Percentiles rank a stretch among this genome's conserved stretches.
These are phyloP conservation scores for Catostylus mosaicus DNA, from an alignment of 30 jellyfish, hydroid and myxozoan species.

Conservation along the genomic window DNA sequence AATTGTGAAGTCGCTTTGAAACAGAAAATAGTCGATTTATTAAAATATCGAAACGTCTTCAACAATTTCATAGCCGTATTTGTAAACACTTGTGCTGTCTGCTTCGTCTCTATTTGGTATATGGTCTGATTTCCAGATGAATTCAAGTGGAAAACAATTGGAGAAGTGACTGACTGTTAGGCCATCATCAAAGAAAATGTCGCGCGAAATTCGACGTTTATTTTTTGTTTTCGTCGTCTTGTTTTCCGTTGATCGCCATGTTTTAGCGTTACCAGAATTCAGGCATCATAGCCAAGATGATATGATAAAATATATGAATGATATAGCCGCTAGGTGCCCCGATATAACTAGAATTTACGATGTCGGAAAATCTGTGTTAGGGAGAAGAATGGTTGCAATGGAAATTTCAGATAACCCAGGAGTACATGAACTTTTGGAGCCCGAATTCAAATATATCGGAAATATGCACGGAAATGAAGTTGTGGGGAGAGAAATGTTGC, in stretches of 20 bases:
- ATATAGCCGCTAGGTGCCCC: conserved; percentile 74
- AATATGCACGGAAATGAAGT: conserved; percentile 99
- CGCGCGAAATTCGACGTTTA: not conserved
- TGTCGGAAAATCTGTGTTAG: conserved; percentile 75
- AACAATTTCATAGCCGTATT: not conserved
- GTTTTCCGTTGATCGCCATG: not conserved
- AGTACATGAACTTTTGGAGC: conserved; percentile 75
- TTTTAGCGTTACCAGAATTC: conserved; percentile 54
- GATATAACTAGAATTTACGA: conserved; percentile 78
- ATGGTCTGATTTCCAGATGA: not conserved
- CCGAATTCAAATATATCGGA: conserved; percentile 95
- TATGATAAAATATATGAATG: conserved; percentile 77
- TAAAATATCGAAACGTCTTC: too few species aligned
- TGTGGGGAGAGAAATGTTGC: conserved; percentile 94
- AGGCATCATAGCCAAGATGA: conserved; percentile 88
- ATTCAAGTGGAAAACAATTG: not conserved
- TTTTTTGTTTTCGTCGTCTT: not conserved
- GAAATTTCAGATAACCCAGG: conserved; percentile 97
- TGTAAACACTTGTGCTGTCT: not conserved
- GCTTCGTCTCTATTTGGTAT: not conserved
- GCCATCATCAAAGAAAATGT: not conserved
- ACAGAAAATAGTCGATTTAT: not conserved
- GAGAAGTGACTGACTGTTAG: not conserved
- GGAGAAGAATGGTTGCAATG: conserved; percentile 80
- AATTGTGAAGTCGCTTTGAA: not conserved